Percentiles rank a stretch among this genome's conserved stretches.
Evolutionary conservation across 2,888 invertebrate genomes (phyloP).

Genomic region (Ypsolopha sequella): DNA sequence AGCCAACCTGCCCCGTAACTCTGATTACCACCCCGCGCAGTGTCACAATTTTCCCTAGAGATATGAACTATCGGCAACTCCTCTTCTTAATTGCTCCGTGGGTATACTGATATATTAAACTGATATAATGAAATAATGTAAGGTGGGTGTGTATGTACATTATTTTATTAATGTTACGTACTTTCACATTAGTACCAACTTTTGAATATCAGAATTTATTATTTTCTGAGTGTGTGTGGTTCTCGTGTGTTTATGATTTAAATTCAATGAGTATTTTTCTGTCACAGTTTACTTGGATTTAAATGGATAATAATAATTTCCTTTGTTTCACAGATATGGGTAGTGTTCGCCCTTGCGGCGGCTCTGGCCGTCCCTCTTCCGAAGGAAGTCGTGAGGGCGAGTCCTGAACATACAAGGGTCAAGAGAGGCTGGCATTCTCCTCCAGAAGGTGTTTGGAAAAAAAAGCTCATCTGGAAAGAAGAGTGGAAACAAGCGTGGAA

Average conservation of each 20-base stretch:
- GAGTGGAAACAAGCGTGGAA: conserved; percentile 85
- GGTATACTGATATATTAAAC: too few relatives aligned
- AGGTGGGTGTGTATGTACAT: too few relatives aligned
- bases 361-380: conserved; percentile 41
- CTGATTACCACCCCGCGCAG: too few relatives aligned
- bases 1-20: too few relatives aligned
- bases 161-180: too few relatives aligned
- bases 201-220: neutral
- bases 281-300: neutral
- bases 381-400: conserved; percentile 20
- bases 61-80: too few relatives aligned
- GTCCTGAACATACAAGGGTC: conserved; percentile 39
- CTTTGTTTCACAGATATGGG: conserved; percentile 65
- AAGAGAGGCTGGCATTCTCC: conserved; percentile 71
- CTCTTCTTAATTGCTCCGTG: too few relatives aligned
- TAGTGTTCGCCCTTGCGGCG: conserved; percentile 68
- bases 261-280: conserved; percentile 1
- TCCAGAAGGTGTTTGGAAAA: conserved; percentile 82
- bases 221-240: neutral
- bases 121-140: too few relatives aligned
- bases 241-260: conserved; percentile 3
- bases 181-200: neutral
- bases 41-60: too few relatives aligned
- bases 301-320: conserved; percentile 4
- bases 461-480: conserved; percentile 86